Evolutionary conservation across 2,113 vertebrate species (phyloP).

Genomic region (Progne subis): DNA sequence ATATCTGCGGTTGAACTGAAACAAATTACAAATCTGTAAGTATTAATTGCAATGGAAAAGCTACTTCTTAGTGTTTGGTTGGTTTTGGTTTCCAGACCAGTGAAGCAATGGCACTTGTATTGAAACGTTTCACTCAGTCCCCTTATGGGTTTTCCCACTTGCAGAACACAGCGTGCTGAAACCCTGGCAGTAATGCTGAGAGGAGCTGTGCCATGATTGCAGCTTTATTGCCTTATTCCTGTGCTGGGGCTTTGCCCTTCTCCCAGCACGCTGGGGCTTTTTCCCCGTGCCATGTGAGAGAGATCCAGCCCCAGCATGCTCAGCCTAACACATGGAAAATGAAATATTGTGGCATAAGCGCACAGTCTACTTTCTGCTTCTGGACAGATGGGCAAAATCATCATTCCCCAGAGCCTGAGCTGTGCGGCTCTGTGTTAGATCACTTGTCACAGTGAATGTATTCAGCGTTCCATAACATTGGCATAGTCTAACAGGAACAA

Average conservation of each 20-base stretch:
- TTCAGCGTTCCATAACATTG: conserved; percentile 28
- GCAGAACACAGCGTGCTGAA: not conserved
- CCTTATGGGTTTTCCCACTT: not conserved
- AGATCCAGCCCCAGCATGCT: not conserved
- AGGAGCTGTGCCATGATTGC: not conserved
- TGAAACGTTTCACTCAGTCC: not conserved
- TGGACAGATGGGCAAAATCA: conserved; percentile 56
- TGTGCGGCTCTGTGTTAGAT: conserved; percentile 33
- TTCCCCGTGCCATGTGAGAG: not conserved
- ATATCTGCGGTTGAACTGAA: not conserved
- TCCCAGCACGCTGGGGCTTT: not conserved
- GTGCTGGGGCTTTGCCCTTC: not conserved
- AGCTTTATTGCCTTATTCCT: not conserved
- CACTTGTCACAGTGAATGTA: conserved; percentile 49
- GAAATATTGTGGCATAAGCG: conserved; percentile 22
- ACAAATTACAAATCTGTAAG: not conserved
- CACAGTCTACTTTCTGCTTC: not conserved
- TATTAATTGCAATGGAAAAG: not conserved
- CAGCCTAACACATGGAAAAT: not conserved
- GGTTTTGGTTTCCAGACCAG: not conserved
- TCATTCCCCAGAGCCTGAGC: conserved; percentile 29
- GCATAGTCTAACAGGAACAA: not conserved
- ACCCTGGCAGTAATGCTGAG: not conserved
- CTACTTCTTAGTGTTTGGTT: not conserved
- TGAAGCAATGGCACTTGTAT: not conserved